Evolutionary conservation across 2,113 vertebrate genomes (phyloP), one percentile per base, ranked within the genome.

Genomic region (Crypturellus undulatus): DNA sequence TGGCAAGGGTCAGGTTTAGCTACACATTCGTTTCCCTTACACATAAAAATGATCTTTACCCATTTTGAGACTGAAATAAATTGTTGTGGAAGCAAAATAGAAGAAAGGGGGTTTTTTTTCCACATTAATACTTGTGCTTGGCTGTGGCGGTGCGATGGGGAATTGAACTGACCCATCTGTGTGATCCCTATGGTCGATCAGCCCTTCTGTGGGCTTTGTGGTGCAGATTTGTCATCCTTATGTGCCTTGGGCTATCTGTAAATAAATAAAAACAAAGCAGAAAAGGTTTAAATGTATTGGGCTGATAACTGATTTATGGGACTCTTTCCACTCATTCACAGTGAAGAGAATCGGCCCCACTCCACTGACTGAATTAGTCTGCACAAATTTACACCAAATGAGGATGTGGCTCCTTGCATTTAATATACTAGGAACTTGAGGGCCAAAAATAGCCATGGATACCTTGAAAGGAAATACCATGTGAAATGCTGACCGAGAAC

Each of bases 381-480:
- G 79, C 26, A 83, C 73, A 43, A 77, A 93, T 93, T 96, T 95
- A 76, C 90, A 92, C 92, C 83, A 69, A 72, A 88, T 38, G 28
- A 95, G 94, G 94, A 96, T 95, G 79, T 91, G 85, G 83, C 94
- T 96, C 70, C 0, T 72, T 94, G 83, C 36, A 0, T 96, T 90
- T 90, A 62, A 92, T 90, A 60, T 49, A 93, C 65, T 87, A 90
- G 93, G 95, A 96, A 93, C 90, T 78, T 65, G 78, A 0, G 2
- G 79, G 86, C 93, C 93, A 84, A 97, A 94, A 97, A 96, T 97
- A 97, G 93, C 92, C 83, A 28, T 63, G 40, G 94, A 93, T 96
- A 96, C 93, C 96, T 92, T 96, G 96, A 96, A 97, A 97, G 95
- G 96, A 97, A 97, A 96, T 94, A 88, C 93, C 95, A 79, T 89